Percentiles rank a stretch among this genome's conserved stretches.
phyloP scores from a whole-genome alignment of 2,113 vertebrate species.

The Saiga tatarica region DNA sequence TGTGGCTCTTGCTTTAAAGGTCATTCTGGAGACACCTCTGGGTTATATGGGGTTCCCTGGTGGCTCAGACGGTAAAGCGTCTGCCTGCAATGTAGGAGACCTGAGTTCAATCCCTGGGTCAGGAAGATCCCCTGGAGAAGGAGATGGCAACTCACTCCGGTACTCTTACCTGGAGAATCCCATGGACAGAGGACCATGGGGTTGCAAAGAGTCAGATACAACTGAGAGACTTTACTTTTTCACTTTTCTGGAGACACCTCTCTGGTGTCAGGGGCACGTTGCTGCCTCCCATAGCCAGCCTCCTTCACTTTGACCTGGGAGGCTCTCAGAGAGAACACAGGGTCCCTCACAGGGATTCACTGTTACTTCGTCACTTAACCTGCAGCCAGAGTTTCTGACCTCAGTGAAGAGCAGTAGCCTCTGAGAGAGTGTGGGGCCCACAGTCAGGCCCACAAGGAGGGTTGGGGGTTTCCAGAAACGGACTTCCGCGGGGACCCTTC shows the following conservation, averaged over 20 bases:
- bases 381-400: background rate
- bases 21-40: background rate
- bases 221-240: background rate
- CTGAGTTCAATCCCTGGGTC: accelerated
- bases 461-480: background rate
- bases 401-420: background rate
- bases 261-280: background rate
- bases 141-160: background rate
- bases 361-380: background rate
- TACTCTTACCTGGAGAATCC: background rate
- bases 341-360: background rate
- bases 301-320: background rate
- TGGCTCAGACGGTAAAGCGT: background rate
- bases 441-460: background rate
- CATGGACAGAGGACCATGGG: background rate
- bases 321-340: background rate
- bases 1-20: conserved; percentile 13
- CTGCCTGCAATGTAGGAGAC: background rate
- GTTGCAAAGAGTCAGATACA: accelerated
- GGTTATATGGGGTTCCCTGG: background rate
- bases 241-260: background rate
- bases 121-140: background rate
- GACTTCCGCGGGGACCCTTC: accelerated
- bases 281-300: background rate
- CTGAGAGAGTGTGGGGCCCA: background rate